A percentile compares a stretch with the other conserved stretches of the same genome.
These are phyloP conservation scores for Drosophila dunni DNA, from an alignment of 1,140 invertebrate genomes.

Conservation along the genomic window DNA sequence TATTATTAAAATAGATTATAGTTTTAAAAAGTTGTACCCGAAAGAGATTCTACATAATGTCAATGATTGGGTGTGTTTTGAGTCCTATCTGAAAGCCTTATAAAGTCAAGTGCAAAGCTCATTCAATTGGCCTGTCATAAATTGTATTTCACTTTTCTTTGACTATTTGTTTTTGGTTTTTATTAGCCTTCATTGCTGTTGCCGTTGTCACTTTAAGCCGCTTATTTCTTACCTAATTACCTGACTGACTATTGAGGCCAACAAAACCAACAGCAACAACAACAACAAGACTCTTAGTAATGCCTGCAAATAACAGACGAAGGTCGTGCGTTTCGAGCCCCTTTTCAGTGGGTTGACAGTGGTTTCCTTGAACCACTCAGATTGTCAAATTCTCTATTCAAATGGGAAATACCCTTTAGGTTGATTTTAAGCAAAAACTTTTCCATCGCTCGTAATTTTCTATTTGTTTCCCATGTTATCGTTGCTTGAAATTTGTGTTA, in stretches of 20 bases:
- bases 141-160: conserved; percentile 39
- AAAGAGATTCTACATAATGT: neutral
- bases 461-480: conserved; percentile 7
- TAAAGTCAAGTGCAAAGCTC: conserved; percentile 9
- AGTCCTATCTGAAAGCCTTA: conserved; percentile 7
- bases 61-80: conserved; percentile 3
- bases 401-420: neutral
- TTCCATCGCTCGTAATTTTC: neutral
- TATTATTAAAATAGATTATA: neutral
- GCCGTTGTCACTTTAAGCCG: conserved; percentile 56
- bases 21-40: neutral
- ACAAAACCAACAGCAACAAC: conserved; percentile 28
- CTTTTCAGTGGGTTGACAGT: conserved; percentile 9
- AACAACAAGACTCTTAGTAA: conserved; percentile 44
- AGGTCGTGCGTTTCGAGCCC: conserved; percentile 14
- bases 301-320: conserved; percentile 36
- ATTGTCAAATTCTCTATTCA: neutral
- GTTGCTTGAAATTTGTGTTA: conserved; percentile 1
- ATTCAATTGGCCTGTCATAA: conserved; percentile 21
- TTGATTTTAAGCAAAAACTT: neutral
- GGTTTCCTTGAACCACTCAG: conserved; percentile 18
- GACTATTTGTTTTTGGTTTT: conserved; percentile 33
- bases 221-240: conserved; percentile 79
- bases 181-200: conserved; percentile 50
- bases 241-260: conserved; percentile 64